Base-by-base conservation (phyloP, 2,797 vertebrate species). In the Aythya fuligula region DNA sequence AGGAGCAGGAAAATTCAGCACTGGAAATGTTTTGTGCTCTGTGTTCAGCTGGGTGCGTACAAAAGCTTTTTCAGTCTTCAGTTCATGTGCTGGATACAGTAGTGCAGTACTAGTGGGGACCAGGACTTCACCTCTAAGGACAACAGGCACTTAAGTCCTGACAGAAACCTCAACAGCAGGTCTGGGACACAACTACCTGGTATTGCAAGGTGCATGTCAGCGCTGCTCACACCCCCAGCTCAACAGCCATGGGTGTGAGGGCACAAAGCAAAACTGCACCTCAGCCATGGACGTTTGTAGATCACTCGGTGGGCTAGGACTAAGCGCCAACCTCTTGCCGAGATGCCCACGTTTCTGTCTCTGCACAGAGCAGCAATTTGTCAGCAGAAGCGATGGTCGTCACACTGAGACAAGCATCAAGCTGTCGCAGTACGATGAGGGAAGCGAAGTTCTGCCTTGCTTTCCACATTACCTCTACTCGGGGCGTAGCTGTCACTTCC, bases 281-380 rank as follows among this genome's bases (percentile, higher is more conserved):
- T 58, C 53, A 69, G 10, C 36, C 30, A 9, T 27, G 5, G 20
- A 27, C 1, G 1, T 11, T 39, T 1, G 1, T 5, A n/a, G 11
- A 57, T 25, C 38, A 28, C 34, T 41, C 18, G 13, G 9, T 69
- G 54, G n/a, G 5, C 39, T 20, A 17, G 5, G 13, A 64, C 43
- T 34, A 38, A 76, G 65, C 43, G 34, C 71, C 56, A 24, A 19
- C 36, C 47, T 69, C 56, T 67, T 12, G 36, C 54, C 18, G 30
- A n/a, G 11, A 45, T 43, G 30, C 21, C 62, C 62, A 34, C 14
- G n/a, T 67, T 49, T 67, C 24, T 45, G 43, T 19, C 47, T 47
- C 65, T 25, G 43, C 45, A 34, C 32, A 20, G 19, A 32, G 43
- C 20, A 67, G 21, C 15, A 22, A 9, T 15, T 34, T 21, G 32